A percentile compares a stretch with the other conserved stretches of the same genome.
These are phyloP conservation scores for Meteorus sp. DNA, from an alignment of 1,140 invertebrate species.

Conservation along the genomic window DNA sequence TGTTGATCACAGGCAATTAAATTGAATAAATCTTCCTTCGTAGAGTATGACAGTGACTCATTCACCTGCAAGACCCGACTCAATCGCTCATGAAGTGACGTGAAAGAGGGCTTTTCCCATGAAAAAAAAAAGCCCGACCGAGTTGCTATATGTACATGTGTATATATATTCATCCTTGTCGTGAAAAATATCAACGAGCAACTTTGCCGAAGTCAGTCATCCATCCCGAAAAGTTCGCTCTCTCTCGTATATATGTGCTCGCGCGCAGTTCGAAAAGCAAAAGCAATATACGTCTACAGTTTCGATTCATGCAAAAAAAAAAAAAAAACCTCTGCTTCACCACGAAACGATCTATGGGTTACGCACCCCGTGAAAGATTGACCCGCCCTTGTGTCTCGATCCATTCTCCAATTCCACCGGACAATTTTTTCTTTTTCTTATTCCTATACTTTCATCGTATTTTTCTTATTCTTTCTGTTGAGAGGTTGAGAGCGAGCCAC, in stretches of 20 bases:
- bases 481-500: constrained; percentile 19
- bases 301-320: constrained; percentile 4
- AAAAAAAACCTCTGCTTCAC: constrained; percentile 6
- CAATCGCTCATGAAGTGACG: constrained; percentile 23
- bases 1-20: constrained; percentile 11
- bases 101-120: constrained; percentile 19
- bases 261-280: constrained; percentile 6
- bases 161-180: neutral
- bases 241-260: neutral
- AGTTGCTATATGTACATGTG: neutral
- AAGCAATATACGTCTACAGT: neutral
- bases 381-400: constrained; percentile 18
- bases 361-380: constrained; percentile 17
- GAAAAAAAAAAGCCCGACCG: neutral
- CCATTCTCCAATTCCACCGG: constrained; percentile 14
- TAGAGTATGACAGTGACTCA: neutral
- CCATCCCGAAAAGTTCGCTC: constrained; percentile 6
- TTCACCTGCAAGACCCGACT: constrained; percentile 16
- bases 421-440: constrained; percentile 19
- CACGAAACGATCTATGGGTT: constrained; percentile 13
- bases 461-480: neutral
- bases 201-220: neutral
- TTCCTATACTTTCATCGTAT: neutral
- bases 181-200: neutral
- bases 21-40: constrained; percentile 7